phyloP scores from a whole-genome alignment of 2,797 vertebrate genomes.

The Lagodon rhomboides region DNA sequence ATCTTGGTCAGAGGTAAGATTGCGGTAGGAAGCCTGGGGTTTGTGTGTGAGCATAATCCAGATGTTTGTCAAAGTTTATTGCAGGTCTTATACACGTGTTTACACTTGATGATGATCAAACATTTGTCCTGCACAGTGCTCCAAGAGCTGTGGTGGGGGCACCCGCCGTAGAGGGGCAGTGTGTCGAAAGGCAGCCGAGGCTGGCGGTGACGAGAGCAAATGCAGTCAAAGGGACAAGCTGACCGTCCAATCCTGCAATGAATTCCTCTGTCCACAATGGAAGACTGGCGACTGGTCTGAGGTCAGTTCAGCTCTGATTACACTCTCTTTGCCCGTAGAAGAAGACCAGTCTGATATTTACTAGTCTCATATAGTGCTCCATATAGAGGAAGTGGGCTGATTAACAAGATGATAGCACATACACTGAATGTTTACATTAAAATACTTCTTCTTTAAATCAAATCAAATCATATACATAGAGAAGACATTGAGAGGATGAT shows the following conservation, averaged over 20 bases:
- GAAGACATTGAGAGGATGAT: background rate
- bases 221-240: conserved; percentile 94
- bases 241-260: conserved; percentile 91
- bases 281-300: conserved; percentile 96
- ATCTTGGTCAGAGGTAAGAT: conserved; percentile 94
- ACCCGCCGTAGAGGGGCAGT: conserved; percentile 89
- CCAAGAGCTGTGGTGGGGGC: conserved; percentile 94
- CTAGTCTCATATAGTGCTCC: background rate
- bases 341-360: background rate
- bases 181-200: conserved; percentile 90
- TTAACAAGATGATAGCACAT: background rate
- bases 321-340: background rate
- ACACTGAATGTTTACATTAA: background rate
- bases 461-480: background rate
- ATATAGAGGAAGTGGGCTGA: conserved; percentile 1
- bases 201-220: conserved; percentile 90
- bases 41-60: conserved; percentile 17
- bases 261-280: conserved; percentile 95
- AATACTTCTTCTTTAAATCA: background rate
- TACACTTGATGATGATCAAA: conserved; percentile 33
- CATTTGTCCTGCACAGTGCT: conserved; percentile 87
- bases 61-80: conserved; percentile 36
- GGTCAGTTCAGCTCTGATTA: conserved; percentile 81
- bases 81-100: conserved; percentile 24
- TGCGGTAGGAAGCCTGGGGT: background rate